Evolutionary conservation across 2,888 invertebrate species (phyloP).

Genomic region (Nomada fabriciana): DNA sequence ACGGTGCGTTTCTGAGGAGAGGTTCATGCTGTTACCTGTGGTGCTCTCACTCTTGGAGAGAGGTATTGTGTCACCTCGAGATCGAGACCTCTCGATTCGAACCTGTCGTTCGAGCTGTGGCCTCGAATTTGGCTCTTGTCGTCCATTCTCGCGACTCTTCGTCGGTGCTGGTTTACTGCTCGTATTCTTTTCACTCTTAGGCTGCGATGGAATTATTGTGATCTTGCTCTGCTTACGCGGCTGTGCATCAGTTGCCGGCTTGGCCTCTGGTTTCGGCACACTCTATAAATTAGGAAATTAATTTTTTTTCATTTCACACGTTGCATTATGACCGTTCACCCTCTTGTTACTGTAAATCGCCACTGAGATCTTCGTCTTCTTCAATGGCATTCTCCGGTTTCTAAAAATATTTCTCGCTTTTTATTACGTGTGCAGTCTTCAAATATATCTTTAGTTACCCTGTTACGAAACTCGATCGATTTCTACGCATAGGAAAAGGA

Average conservation of each 20-base stretch:
- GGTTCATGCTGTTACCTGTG: constrained; percentile 75
- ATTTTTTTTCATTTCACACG: neutral
- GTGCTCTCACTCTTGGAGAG: constrained; percentile 82
- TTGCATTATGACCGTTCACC: neutral
- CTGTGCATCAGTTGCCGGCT: constrained; percentile 68
- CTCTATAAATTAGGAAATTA: constrained; percentile 71
- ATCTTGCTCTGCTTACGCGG: constrained; percentile 84
- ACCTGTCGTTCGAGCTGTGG: constrained; percentile 82
- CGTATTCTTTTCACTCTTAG: constrained; percentile 78
- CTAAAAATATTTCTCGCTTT: too few relatives aligned
- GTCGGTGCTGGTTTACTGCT: constrained; percentile 71
- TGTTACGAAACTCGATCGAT: constrained; percentile 6
- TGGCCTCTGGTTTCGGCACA: constrained; percentile 77
- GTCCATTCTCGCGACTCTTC: constrained; percentile 81
- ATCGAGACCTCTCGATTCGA: constrained; percentile 82
- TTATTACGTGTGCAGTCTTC: neutral
- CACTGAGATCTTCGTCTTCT: too few relatives aligned
- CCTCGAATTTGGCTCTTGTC: constrained; percentile 78
- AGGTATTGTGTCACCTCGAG: constrained; percentile 79
- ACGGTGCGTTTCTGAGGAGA: neutral
- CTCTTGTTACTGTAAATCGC: too few relatives aligned
- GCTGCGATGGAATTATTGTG: constrained; percentile 84
- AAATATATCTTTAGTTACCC: constrained; percentile 17
- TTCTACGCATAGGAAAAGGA: constrained; percentile 8
- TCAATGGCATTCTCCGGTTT: too few relatives aligned